Conservation (phyloP, 2,888 invertebrate species). For the Epirrhoe tristata region DNA sequence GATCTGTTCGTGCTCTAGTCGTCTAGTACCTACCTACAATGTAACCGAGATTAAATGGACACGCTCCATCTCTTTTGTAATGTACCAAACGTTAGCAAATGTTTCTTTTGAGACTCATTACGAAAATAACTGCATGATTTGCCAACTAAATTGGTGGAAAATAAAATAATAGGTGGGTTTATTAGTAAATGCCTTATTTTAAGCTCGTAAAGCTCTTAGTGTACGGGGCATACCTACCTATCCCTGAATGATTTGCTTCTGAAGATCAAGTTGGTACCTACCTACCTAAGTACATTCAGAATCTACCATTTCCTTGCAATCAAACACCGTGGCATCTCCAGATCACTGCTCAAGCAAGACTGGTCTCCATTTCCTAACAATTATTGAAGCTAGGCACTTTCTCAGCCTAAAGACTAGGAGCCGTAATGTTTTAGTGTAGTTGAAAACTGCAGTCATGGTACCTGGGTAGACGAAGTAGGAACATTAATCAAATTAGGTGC, state of each 20-base stretch:
- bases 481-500: no score
- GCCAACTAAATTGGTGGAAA: not conserved
- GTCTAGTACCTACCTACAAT: slow-evolving; percentile 32
- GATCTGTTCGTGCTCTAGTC: slow-evolving; percentile 31
- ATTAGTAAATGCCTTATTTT: not conserved
- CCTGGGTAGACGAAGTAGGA: no score
- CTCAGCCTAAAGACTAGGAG: not conserved
- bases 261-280: not conserved
- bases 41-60: slow-evolving; percentile 51
- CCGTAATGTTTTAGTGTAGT: not conserved
- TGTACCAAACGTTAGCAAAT: slow-evolving; percentile 45
- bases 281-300: not conserved
- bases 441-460: no score
- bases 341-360: slow-evolving; percentile 52
- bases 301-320: slow-evolving; percentile 36
- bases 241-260: no score
- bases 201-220: no score
- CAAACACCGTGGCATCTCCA: slow-evolving; percentile 41
- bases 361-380: slow-evolving; percentile 52
- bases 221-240: no score
- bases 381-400: slow-evolving; percentile 31
- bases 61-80: slow-evolving; percentile 59
- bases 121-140: slow-evolving; percentile 33
- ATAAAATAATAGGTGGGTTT: not conserved
- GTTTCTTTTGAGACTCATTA: slow-evolving; percentile 45